Evolutionary conservation across 2,888 invertebrate species (phyloP).

Genomic region (Megamerina dolium): DNA sequence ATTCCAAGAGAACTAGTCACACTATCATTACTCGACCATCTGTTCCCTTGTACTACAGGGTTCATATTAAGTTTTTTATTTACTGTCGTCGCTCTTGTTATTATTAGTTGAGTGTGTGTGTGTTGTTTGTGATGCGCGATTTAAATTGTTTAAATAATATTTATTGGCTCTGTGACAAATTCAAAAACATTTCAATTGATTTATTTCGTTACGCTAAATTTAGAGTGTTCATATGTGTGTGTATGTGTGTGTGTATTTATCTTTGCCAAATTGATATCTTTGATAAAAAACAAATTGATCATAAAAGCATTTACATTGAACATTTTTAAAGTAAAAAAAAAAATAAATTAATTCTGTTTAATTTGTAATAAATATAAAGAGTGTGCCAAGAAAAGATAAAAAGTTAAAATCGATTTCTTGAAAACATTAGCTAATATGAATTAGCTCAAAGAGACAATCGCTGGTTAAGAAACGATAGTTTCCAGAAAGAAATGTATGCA

Average conservation of each 20-base stretch:
- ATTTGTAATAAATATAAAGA: no score
- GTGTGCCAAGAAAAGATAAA: no score
- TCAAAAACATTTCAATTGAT: slow-evolving; percentile 19
- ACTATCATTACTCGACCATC: not conserved
- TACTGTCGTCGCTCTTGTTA: not conserved
- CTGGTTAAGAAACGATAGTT: no score
- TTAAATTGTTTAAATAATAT: slow-evolving; percentile 6
- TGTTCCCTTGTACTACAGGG: not conserved
- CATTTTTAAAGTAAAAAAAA: not conserved
- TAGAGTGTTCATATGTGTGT: no score
- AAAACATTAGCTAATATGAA: no score
- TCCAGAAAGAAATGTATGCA: no score
- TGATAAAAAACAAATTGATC: not conserved
- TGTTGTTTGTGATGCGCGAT: not conserved
- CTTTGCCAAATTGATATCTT: not conserved
- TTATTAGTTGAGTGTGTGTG: not conserved
- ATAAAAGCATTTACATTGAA: not conserved
- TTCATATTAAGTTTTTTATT: not conserved
- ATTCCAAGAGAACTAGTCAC: no score
- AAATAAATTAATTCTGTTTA: no score
- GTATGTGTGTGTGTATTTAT: no score
- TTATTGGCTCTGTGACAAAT: slow-evolving; percentile 25
- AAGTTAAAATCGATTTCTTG: no score
- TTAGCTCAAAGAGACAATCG: no score
- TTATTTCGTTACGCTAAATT: not conserved